phyloP scores from a whole-genome alignment of 2,888 invertebrate genomes.

The Galerucella pusilla region DNA sequence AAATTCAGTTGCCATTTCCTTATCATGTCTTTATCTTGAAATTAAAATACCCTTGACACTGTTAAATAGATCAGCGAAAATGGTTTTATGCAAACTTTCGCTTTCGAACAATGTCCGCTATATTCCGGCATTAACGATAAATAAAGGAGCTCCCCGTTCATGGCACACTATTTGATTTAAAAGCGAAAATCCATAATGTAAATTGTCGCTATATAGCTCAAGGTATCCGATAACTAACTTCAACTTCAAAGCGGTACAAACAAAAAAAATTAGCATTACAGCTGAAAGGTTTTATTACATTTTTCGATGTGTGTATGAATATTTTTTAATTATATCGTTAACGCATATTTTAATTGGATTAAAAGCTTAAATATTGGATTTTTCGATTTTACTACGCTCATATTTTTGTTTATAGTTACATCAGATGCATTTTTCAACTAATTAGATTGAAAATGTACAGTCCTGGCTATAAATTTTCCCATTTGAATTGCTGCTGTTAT shows the following conservation, averaged over 20 bases:
- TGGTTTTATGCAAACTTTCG: slow-evolving; percentile 7
- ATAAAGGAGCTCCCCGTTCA: slow-evolving; percentile 30
- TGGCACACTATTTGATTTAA: slow-evolving; percentile 30
- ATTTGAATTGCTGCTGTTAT: too few species aligned
- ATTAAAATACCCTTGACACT: slow-evolving; percentile 2
- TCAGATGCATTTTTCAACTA: too few species aligned
- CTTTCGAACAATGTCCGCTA: background rate
- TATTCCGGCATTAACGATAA: background rate
- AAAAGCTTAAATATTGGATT: background rate
- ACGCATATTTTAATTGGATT: background rate
- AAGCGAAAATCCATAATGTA: slow-evolving; percentile 42
- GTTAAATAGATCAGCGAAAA: background rate
- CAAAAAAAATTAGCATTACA: background rate
- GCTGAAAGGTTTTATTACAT: background rate
- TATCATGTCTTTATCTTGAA: background rate
- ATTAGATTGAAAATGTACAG: too few species aligned
- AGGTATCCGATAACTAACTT: slow-evolving; percentile 13
- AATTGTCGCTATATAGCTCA: slow-evolving; percentile 35
- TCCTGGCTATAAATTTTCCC: too few species aligned
- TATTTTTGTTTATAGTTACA: too few species aligned
- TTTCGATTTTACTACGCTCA: slow-evolving; percentile 58
- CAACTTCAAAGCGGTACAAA: background rate
- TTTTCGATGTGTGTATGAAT: background rate
- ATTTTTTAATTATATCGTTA: background rate
- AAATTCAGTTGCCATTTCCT: too few species aligned